These are phyloP conservation scores for Anser cygnoides DNA, from an alignment of 2,113 vertebrate genomes.

Conservation along the genomic window DNA sequence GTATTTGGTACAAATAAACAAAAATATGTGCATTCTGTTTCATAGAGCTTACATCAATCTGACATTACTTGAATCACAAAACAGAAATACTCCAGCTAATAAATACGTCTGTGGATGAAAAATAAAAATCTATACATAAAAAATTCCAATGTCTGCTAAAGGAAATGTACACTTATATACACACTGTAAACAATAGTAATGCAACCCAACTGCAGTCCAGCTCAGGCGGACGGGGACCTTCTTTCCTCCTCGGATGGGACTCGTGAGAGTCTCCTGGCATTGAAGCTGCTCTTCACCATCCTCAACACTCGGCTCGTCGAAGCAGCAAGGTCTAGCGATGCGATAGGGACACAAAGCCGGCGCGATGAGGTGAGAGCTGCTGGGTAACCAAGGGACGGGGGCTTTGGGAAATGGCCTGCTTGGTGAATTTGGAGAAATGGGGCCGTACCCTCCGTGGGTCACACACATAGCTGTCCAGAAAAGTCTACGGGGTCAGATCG, in stretches of 20 bases:
- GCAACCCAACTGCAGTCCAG: constrained; percentile 50
- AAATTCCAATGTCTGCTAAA: constrained; percentile 63
- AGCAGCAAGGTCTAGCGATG: neutral
- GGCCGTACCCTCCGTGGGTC: neutral
- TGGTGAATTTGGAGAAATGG: neutral
- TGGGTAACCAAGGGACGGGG: neutral
- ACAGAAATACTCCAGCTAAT: constrained; percentile 61
- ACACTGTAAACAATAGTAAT: constrained; percentile 75
- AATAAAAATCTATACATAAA: constrained; percentile 70
- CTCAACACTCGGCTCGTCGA: neutral
- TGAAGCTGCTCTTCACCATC: neutral
- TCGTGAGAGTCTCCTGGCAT: neutral
- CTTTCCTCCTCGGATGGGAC: neutral
- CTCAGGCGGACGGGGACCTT: neutral
- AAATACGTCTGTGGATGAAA: constrained; percentile 73
- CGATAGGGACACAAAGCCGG: neutral
- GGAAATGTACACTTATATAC: constrained; percentile 77
- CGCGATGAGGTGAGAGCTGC: neutral
- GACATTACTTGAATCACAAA: constrained; percentile 22
- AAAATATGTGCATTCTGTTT: constrained; percentile 66
- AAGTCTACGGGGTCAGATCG: neutral
- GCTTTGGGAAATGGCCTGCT: neutral
- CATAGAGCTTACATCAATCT: constrained; percentile 54
- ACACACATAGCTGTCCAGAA: neutral
- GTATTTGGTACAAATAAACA: constrained; percentile 74